A percentile compares a stretch with the other conserved stretches of the same genome.
These are phyloP conservation scores for Lycocerus yunnanus DNA, from an alignment of 2,888 invertebrate species.

Conservation along the genomic window DNA sequence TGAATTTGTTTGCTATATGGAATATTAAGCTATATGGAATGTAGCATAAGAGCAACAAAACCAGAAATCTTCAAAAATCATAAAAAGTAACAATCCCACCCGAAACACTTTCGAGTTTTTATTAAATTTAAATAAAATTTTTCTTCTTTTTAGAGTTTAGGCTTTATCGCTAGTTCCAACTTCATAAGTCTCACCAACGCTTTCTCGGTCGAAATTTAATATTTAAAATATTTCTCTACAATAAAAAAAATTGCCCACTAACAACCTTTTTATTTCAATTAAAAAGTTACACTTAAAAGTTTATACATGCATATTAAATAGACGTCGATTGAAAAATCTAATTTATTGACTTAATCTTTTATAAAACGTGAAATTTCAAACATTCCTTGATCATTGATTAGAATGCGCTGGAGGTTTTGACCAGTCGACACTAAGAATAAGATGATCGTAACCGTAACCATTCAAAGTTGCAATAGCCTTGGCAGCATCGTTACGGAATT, in stretches of 20 bases:
- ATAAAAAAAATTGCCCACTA: not conserved
- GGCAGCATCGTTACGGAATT: slow-evolving; percentile 86
- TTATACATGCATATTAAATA: not conserved
- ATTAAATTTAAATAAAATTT: too few relatives aligned
- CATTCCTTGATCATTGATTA: not conserved
- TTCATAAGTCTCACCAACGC: too few relatives aligned
- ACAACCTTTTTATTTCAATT: not conserved
- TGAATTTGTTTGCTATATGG: too few relatives aligned
- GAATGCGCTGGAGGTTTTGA: slow-evolving; percentile 71
- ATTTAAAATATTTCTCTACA: too few relatives aligned
- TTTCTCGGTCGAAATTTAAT: too few relatives aligned
- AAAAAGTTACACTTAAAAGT: not conserved
- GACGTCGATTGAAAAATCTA: not conserved
- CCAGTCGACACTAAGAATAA: slow-evolving; percentile 99
- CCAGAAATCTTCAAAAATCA: too few relatives aligned
- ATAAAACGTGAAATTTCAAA: not conserved
- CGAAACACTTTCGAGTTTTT: too few relatives aligned
- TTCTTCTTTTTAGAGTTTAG: too few relatives aligned
- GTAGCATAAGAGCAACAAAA: too few relatives aligned
- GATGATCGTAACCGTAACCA: slow-evolving; percentile 96
- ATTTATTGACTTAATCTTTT: not conserved
- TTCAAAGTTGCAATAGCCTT: slow-evolving; percentile 88
- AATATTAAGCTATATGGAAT: too few relatives aligned
- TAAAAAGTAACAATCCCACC: too few relatives aligned
- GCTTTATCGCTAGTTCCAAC: too few relatives aligned